Base-by-base conservation (phyloP, 2,113 vertebrate species). In the Orthonyx spaldingii region DNA sequence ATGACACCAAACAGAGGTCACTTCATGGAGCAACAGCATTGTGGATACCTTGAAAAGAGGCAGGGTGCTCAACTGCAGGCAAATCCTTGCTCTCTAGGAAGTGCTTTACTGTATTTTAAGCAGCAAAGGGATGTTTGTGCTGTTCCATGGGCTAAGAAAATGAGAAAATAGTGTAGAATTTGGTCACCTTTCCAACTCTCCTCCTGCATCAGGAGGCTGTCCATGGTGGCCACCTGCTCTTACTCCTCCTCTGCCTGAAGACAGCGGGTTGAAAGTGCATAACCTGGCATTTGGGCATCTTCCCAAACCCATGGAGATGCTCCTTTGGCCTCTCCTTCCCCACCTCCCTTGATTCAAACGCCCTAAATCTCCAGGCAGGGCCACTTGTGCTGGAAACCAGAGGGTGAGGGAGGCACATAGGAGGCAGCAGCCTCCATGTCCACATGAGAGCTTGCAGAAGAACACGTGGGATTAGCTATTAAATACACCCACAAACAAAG, bases 361-460 rank as follows among this genome's bases (percentile, higher is more conserved):
- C 19, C 35, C 64, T 11, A 23, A n/a, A 47, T 28, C 30, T 50
- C 69, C 16, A 11, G 26, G 32, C 27, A 86, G 42, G 16, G 20
- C 53, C 41, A 30, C 53, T 20, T 12, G 1, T 47, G 47, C 18
- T 1, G 3, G 41, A 49, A 46, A 63, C 2, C 26, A 2, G 1
- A 33, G 6, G 22, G 3, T 39, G 21, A 85, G 24, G 49, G 30
- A 79, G 27, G 64, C 63, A 35, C 17, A 16, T 0, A 6, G 32
- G 52, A 79, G 44, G 49, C 61, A 90, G 57, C 33, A 75, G 88
- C 44, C 61, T 79, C 44, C 0, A 0, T 53, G 47, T 30, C 52
- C 3, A 2, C 0, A 0, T 7, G 21, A 61, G 26, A 55, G 4
- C 44, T 71, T 30, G 37, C 61, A 53, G 70, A 74, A 55, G 7